phyloP scores from a whole-genome alignment of 2,113 vertebrate genomes.

The Dendropsophus ebraccatus region DNA sequence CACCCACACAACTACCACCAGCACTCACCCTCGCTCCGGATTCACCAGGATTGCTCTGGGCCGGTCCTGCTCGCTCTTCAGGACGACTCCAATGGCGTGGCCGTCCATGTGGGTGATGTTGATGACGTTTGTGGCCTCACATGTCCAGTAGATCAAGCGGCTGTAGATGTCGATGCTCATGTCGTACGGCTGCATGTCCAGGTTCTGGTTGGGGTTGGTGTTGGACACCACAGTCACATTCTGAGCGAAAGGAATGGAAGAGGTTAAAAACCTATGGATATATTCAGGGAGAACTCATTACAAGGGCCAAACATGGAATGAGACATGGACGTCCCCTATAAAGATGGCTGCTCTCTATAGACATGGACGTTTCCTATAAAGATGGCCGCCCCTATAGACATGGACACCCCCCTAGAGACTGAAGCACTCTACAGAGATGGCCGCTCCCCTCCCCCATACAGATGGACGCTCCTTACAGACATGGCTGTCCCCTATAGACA shows the following conservation, averaged over 20 bases:
- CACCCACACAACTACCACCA: no score
- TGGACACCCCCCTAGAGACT: no score
- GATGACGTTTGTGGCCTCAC: conserved; percentile 94
- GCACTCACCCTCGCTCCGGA: conserved; percentile 90
- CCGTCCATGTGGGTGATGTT: conserved; percentile 92
- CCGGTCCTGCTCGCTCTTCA: conserved; percentile 87
- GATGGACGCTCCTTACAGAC: no score
- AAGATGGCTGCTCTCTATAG: no score
- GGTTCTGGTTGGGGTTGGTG: conserved; percentile 77
- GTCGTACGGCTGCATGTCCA: conserved; percentile 91
- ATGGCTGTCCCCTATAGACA: no score
- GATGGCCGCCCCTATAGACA: no score
- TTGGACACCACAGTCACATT: conserved; percentile 89
- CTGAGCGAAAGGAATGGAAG: conserved; percentile 66
- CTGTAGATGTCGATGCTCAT: conserved; percentile 98
- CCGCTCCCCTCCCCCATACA: no score
- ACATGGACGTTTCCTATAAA: no score
- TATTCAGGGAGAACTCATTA: no score
- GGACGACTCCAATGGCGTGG: conserved; percentile 88
- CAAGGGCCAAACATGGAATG: no score
- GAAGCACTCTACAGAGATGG: no score
- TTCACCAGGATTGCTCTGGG: conserved; percentile 95
- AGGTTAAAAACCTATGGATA: background rate
- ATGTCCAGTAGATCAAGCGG: conserved; percentile 99
- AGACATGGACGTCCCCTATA: no score